A percentile compares a stretch with the other conserved stretches of the same genome.
These are phyloP conservation scores for Solea solea DNA, from an alignment of 2,113 vertebrate species.

Conservation along the genomic window DNA sequence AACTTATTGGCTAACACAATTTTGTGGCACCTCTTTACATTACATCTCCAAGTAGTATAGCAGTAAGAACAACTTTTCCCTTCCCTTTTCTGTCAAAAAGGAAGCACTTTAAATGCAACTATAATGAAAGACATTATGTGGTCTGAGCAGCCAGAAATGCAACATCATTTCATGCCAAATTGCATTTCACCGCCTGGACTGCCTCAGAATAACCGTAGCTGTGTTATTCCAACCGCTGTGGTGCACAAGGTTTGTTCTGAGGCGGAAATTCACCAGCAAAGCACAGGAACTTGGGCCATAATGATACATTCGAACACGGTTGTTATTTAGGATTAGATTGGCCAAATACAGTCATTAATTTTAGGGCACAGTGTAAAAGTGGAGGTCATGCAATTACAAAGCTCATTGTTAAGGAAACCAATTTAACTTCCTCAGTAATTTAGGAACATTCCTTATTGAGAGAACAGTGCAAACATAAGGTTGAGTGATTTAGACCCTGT, in stretches of 20 bases:
- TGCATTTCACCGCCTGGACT: slow-evolving; percentile 9
- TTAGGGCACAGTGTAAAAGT: neutral
- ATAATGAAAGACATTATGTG: slow-evolving; percentile 2
- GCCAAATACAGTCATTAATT: neutral
- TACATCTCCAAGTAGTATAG: neutral
- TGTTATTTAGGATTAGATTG: neutral
- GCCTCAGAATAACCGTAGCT: slow-evolving; percentile 1
- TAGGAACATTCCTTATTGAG: neutral
- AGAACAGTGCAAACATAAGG: neutral
- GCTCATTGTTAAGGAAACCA: slow-evolving; percentile 3
- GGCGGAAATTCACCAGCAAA: neutral
- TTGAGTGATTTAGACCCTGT: too few relatives aligned
- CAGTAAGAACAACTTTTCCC: too few relatives aligned
- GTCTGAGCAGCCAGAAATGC: slow-evolving; percentile 2
- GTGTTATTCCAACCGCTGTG: neutral
- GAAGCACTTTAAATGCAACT: neutral
- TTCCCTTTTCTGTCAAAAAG: neutral
- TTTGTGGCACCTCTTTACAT: neutral
- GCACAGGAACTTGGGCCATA: neutral
- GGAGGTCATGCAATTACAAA: neutral
- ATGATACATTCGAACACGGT: neutral
- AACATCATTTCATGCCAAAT: slow-evolving; percentile 23
- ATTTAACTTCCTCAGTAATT: neutral
- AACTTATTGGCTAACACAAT: neutral
- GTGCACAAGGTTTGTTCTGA: neutral